Percentiles rank a stretch among this genome's conserved stretches.
Conservation (phyloP, 2,888 invertebrate genomes). For the Drosophila robusta region DNA sequence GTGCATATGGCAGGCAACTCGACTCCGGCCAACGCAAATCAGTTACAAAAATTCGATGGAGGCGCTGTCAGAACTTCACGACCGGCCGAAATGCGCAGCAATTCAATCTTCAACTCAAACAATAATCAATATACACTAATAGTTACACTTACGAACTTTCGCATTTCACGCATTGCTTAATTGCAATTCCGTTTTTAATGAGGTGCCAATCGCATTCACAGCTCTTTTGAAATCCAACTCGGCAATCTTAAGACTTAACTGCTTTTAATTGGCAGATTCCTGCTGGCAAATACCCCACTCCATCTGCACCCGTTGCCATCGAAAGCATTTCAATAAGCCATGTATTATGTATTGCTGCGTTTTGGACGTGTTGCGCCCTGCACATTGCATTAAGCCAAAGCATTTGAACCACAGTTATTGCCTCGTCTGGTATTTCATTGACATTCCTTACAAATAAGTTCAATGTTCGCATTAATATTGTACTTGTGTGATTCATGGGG, state of each 20-base stretch:
- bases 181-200: not conserved
- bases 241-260: not conserved
- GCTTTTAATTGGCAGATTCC: constrained; percentile 1
- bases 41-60: no score
- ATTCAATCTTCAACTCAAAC: not conserved
- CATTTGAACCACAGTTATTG: not conserved
- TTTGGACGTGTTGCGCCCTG: no score
- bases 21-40: no score
- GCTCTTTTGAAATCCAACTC: not conserved
- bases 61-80: no score
- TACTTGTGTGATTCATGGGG: not conserved
- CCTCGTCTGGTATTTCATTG: not conserved
- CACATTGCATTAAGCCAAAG: no score
- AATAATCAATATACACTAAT: not conserved
- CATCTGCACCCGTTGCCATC: not conserved
- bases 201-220: not conserved
- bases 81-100: not conserved
- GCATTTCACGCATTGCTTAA: not conserved
- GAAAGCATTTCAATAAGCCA: not conserved
- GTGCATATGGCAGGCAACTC: not conserved
- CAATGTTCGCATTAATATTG: no score
- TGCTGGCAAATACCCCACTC: not conserved
- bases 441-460: not conserved
- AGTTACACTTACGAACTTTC: not conserved
- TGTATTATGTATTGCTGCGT: no score